Conservation (phyloP, 2,797 vertebrate genomes). For the Neosilurus mollespiculum region DNA sequence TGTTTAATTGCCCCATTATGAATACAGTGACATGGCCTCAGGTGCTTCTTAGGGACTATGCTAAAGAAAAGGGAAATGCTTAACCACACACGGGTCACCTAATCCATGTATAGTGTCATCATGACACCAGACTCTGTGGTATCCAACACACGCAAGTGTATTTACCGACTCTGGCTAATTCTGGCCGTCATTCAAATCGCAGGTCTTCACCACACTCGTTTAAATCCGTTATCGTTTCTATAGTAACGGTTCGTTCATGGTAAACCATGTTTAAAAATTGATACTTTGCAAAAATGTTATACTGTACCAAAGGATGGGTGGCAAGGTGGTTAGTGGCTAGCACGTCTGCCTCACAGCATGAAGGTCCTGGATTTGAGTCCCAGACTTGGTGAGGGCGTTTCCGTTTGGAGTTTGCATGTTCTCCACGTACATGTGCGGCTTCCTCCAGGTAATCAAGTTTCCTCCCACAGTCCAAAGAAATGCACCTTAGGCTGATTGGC, state of each 20-base stretch:
- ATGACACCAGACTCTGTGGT: neutral
- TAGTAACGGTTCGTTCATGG: neutral
- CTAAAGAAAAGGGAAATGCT: conserved; percentile 12
- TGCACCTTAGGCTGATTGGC: no score
- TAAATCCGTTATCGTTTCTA: neutral
- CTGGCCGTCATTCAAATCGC: neutral
- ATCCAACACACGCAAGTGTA: neutral
- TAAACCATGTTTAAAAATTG: neutral
- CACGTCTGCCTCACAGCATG: no score
- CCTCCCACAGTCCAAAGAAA: no score
- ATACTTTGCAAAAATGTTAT: neutral
- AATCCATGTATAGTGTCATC: conserved; percentile 13
- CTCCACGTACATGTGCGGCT: no score
- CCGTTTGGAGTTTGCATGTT: no score
- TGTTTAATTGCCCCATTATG: conserved; percentile 48
- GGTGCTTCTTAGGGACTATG: conserved; percentile 5
- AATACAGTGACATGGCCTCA: conserved; percentile 24
- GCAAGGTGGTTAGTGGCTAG: no score
- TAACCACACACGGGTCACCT: conserved; percentile 2
- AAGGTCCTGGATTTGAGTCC: no score
- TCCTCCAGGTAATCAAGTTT: no score
- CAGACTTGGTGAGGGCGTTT: no score
- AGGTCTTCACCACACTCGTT: neutral
- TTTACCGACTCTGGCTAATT: neutral
- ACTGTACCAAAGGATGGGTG: neutral